A percentile compares a stretch with the other conserved stretches of the same genome.
phyloP scores from a whole-genome alignment of 2,113 vertebrate species.

The Leptocoma aspasia region DNA sequence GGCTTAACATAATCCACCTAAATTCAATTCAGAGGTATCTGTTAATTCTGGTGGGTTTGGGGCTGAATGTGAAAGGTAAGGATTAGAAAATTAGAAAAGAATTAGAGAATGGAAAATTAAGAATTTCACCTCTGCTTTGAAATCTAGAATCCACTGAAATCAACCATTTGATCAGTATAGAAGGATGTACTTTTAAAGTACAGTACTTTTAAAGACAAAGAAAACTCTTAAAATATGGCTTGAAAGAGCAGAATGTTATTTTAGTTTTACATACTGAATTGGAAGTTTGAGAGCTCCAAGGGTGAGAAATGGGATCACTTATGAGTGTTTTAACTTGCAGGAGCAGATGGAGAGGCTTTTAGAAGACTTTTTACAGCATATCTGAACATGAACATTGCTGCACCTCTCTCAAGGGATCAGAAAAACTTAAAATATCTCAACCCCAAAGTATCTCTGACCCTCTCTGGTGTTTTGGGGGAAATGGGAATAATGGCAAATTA shows the following conservation, averaged over 20 bases:
- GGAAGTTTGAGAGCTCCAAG: not conserved
- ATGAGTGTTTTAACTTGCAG: not conserved
- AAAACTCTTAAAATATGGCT: not conserved
- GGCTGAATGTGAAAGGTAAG: not conserved
- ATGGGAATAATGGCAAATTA: not conserved
- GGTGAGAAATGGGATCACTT: not conserved
- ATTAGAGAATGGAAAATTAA: not conserved
- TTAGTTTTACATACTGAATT: not conserved
- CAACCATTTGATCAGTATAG: not conserved
- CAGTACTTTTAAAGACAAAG: not conserved
- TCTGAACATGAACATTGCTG: not conserved
- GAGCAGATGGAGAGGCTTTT: not conserved
- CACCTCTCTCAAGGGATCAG: not conserved
- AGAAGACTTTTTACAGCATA: not conserved
- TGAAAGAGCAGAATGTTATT: not conserved
- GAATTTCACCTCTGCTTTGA: not conserved
- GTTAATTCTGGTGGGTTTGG: not conserved
- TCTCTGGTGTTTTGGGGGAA: not conserved
- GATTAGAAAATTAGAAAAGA: not conserved
- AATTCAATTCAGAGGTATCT: not conserved
- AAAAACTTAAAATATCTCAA: not conserved
- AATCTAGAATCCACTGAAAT: not conserved
- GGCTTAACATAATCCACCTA: not conserved
- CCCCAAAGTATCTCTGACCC: not conserved
- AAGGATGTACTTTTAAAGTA: not conserved